Evolutionary conservation across 2,888 invertebrate genomes (phyloP).

Genomic region (Harmothoe impar): DNA sequence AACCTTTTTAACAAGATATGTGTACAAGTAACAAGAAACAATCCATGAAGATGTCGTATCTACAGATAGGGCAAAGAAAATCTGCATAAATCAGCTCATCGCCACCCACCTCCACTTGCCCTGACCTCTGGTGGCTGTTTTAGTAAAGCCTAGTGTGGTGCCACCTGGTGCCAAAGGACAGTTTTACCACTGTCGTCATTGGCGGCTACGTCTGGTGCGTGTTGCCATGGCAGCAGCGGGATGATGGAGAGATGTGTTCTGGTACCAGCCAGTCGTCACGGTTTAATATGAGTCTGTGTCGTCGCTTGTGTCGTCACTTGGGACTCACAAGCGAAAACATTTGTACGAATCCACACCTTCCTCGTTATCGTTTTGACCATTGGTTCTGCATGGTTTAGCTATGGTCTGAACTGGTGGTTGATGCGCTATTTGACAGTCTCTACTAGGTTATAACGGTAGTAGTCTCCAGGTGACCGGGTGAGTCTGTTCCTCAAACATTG

Average conservation of each 20-base stretch:
- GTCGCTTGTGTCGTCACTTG: background rate
- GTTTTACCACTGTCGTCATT: slow-evolving; percentile 49
- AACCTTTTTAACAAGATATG: slow-evolving; percentile 59
- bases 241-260: slow-evolving; percentile 39
- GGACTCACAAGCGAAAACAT: slow-evolving; percentile 17
- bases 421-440: slow-evolving; percentile 2
- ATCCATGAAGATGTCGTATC: slow-evolving; percentile 60
- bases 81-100: slow-evolving; percentile 57
- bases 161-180: slow-evolving; percentile 36
- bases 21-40: slow-evolving; percentile 63
- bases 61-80: slow-evolving; percentile 61
- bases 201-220: slow-evolving; percentile 27
- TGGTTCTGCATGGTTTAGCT: background rate
- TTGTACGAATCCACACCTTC: slow-evolving; percentile 10
- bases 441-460: background rate
- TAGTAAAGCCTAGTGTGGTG: slow-evolving; percentile 50
- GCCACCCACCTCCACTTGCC: slow-evolving; percentile 41
- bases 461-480: slow-evolving; percentile 4
- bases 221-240: slow-evolving; percentile 16
- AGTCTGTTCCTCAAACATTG: background rate
- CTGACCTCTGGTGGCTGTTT: slow-evolving; percentile 3
- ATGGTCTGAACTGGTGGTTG: slow-evolving; percentile 26
- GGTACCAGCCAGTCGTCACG: slow-evolving; percentile 52
- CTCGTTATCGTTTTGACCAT: background rate
- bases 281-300: background rate